phyloP scores from a whole-genome alignment of 2,113 vertebrate genomes.

The Podocnemis expansa region DNA sequence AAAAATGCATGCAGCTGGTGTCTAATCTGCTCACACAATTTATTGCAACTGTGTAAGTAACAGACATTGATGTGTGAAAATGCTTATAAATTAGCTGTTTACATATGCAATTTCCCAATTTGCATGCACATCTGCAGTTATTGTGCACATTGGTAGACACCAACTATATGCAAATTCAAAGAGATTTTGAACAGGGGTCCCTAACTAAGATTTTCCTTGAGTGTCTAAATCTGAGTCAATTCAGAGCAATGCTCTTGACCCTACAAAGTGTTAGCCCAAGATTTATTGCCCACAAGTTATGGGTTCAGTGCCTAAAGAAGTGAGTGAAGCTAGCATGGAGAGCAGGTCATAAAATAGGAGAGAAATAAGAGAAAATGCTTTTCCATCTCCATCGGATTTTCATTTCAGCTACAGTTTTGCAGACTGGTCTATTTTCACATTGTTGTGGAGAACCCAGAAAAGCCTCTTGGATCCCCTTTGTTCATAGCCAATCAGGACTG shows the following conservation, averaged over 20 bases:
- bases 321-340: background rate
- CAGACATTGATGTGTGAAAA: background rate
- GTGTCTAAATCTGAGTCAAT: background rate
- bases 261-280: background rate
- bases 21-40: background rate
- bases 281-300: background rate
- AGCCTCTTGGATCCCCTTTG: too few species aligned
- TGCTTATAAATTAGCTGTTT: background rate
- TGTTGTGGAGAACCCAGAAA: too few species aligned
- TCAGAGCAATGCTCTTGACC: background rate
- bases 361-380: background rate
- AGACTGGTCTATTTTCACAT: background rate
- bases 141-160: background rate
- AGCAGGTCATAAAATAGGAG: background rate
- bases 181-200: background rate
- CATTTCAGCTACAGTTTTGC: background rate
- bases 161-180: background rate
- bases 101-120: background rate
- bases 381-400: background rate
- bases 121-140: background rate
- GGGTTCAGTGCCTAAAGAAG: background rate
- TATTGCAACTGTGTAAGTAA: background rate
- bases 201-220: background rate
- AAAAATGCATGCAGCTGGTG: background rate
- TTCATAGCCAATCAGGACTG: too few species aligned